Evolutionary conservation across 2,888 invertebrate species (phyloP), one percentile per base, ranked within the genome.

Genomic region (Xylota segnis): DNA sequence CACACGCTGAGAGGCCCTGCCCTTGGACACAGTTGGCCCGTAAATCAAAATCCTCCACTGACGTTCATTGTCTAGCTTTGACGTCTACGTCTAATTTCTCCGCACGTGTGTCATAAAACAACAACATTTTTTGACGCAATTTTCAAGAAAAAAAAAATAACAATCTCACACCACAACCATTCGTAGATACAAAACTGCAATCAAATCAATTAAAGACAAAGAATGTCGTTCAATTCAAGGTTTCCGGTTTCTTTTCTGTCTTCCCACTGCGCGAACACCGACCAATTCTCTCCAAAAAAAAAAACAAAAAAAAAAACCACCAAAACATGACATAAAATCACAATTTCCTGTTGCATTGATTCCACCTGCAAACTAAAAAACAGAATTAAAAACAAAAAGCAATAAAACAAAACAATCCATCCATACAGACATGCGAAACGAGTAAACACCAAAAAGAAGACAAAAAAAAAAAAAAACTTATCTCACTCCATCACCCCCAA

Each of bases 321-420:
- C 12, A 68, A 75, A 37, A 63, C 63, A 70, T 45, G 47, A 74
- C 61, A 81, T 45, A 66, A 74, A 63, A 47, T 68, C 68, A 63
- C 61, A 74, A 81, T 81, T 81, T 70, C 78, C 78, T 71, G 71
- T 78, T 78, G 78, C 78, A 78, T 58, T 59, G 54, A 65, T 56
- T 29, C 66, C 37, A 63, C 72, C 32, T 71, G 52, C 16, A 45
- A 54, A 58, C 52, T 4, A 50, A 61, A 61, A 29, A 16, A 43
- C n/a, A n/a, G n/a, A 23, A 14, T 12, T 2, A 10, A 37, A 37
- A 37, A 37, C 7, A 37, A 37, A 23, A 37, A 37, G 1, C 7
- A 37, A 37, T n/a, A 10, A 16, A 40, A 12, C 14, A 43, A 43
- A 54, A 34, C 52, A 68, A 68, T 47, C 34, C 32, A 34, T 50